A percentile compares a stretch with the other conserved stretches of the same genome.
These are phyloP conservation scores for Carassius gibelio DNA, from an alignment of 2,113 vertebrate genomes.

Conservation along the genomic window DNA sequence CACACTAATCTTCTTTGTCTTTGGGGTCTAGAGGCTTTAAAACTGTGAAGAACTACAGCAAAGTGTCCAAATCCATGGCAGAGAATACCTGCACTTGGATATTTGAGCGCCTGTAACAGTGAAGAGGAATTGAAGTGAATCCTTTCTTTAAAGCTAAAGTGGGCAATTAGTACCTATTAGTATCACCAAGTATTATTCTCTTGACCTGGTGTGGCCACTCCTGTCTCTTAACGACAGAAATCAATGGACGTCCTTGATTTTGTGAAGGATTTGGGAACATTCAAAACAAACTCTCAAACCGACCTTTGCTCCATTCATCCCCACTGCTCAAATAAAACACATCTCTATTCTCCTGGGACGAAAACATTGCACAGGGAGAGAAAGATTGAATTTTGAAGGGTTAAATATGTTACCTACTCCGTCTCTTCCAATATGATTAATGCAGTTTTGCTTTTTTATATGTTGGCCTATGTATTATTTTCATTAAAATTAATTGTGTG, in stretches of 20 bases:
- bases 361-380: conserved; percentile 1
- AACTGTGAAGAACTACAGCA: background rate
- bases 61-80: too few species aligned
- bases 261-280: conserved; percentile 47
- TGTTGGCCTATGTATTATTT: too few species aligned
- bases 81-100: background rate
- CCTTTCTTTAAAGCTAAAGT: background rate
- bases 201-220: background rate
- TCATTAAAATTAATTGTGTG: background rate
- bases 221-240: conserved; percentile 34
- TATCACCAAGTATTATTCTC: conserved; percentile 31
- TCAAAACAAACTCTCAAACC: conserved; percentile 47
- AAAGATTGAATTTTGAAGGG: background rate
- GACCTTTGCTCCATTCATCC: conserved; percentile 44
- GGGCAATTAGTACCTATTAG: background rate
- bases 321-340: conserved; percentile 45
- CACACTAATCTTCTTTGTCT: conserved; percentile 36
- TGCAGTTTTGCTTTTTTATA: too few species aligned
- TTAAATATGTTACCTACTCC: background rate
- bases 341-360: conserved; percentile 5
- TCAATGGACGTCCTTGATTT: conserved; percentile 50
- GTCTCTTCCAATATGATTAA: background rate
- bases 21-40: background rate
- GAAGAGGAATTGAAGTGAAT: too few species aligned
- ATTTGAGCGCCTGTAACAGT: background rate